Base-by-base conservation (phyloP, 2,113 vertebrate species). In the Myxocyprinus asiaticus region DNA sequence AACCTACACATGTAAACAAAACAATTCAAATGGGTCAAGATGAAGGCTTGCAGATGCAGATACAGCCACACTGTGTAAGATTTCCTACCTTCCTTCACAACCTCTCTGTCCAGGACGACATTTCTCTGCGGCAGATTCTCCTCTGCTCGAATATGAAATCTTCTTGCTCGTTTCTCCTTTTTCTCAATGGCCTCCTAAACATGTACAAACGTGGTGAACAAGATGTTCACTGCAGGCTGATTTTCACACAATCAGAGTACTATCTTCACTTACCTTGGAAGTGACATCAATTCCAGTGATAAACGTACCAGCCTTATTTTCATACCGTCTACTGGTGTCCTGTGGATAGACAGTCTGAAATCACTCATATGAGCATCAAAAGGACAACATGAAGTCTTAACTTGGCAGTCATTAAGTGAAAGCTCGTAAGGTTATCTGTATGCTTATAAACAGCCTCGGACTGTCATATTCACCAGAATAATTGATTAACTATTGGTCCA, bases 261-360 rank as follows among this genome's bases (percentile, higher is more conserved):
- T 6, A 3, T 6, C 55, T 58, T 55, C 10, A 67, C 15, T 4
- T 90, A 98, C 98, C 95, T 98, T 98, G 0, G 97, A 99, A 51
- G 95, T 99, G 17, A 99, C 97, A 74, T 99, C 98, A 5, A 99
- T 99, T 17, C 98, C 98, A 0, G 98, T 99, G 90, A 99, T 98
- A 88, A 99, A 99, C 4, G 96, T 94, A 45, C 98, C 98, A 6
- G 95, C 96, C 87, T 98, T 99, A 92, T 99, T 99, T 90, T 98
- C 97, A 0, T 99, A 99, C 1, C 95, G 89, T 71, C 98, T 93
- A 45, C 95, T 95, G 4, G 95, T 97, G 83, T 98, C 97, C 97
- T 99, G 87, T 72, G 86, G 81, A 69, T 85, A 90, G 81, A 51
- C 69, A 78, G 56, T 22, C 12, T 45, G 5, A 12, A 11, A 11